A percentile compares a stretch with the other conserved stretches of the same genome.
Evolutionary conservation across 53 echinoderm and acorn worm genomes (phyloP).

Genomic region (Hippasteria phrygiana): DNA sequence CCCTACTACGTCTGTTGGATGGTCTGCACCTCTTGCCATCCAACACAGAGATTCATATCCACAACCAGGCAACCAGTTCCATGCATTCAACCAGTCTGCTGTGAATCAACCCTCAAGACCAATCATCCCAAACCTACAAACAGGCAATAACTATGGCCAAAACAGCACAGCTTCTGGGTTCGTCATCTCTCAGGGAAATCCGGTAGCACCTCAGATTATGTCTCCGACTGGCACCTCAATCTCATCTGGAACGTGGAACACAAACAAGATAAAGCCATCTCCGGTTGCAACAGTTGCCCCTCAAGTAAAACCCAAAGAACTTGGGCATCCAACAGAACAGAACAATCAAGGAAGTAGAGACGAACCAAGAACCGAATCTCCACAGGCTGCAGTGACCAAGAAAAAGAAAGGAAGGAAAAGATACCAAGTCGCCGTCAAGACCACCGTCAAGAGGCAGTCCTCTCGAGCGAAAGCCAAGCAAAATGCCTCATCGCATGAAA

Average conservation of each 20-base stretch:
- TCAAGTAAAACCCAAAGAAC: slow-evolving; percentile 66
- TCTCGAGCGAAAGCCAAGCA: slow-evolving; percentile 52
- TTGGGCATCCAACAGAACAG: slow-evolving; percentile 6
- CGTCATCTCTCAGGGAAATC: slow-evolving; percentile 6
- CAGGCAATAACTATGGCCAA: not conserved
- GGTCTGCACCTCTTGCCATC: slow-evolving; percentile 11
- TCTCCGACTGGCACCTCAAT: slow-evolving; percentile 27
- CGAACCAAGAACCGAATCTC: not conserved
- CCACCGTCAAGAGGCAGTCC: slow-evolving; percentile 51
- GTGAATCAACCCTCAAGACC: slow-evolving; percentile 17
- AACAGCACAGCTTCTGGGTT: not conserved
- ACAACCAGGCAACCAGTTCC: not conserved
- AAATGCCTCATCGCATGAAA: not conserved
- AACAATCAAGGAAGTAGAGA: slow-evolving; percentile 17
- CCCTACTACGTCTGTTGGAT: not conserved
- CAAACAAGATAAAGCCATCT: slow-evolving; percentile 78
- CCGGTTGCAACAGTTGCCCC: slow-evolving; percentile 93
- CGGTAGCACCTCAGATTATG: not conserved
- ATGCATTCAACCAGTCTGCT: not conserved
- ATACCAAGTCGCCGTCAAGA: slow-evolving; percentile 34
- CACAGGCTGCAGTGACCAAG: slow-evolving; percentile 7
- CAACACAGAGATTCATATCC: slow-evolving; percentile 12
- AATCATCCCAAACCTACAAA: not conserved
- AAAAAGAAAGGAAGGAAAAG: slow-evolving; percentile 18
- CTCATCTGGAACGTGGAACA: slow-evolving; percentile 33